phyloP scores from a whole-genome alignment of 2,113 vertebrate species.

The Menura novaehollandiae region DNA sequence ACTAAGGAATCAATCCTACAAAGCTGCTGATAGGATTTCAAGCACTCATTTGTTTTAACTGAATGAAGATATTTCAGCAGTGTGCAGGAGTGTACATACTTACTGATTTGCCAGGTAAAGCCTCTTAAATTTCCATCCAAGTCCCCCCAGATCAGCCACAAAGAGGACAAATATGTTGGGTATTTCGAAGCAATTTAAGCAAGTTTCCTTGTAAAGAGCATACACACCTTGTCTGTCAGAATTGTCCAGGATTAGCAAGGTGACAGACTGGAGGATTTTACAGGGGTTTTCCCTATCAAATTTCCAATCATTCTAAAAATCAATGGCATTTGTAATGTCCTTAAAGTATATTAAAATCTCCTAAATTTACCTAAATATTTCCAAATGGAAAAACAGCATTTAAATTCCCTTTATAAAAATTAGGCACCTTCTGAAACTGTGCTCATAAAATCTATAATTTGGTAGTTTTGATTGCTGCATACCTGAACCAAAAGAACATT shows the following conservation, averaged over 20 bases:
- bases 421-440: constrained; percentile 35
- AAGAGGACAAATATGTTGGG: not conserved
- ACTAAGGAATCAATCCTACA: not conserved
- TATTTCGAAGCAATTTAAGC: not conserved
- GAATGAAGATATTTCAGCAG: not conserved
- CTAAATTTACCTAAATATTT: not conserved
- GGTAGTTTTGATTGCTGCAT: not conserved
- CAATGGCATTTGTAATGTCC: not conserved
- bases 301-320: not conserved
- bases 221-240: not conserved
- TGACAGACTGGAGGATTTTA: not conserved
- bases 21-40: not conserved
- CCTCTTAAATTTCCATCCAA: not conserved
- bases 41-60: not conserved
- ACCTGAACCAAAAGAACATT: not conserved
- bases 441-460: not conserved
- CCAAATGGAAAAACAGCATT: constrained; percentile 3
- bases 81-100: not conserved
- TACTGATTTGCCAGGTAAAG: not conserved
- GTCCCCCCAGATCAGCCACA: not conserved
- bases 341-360: not conserved
- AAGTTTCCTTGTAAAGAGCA: not conserved
- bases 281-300: not conserved
- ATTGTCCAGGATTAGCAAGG: not conserved
- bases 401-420: constrained; percentile 42